phyloP scores from a whole-genome alignment of 2,888 invertebrate genomes.

The Drosophila barbarae region DNA sequence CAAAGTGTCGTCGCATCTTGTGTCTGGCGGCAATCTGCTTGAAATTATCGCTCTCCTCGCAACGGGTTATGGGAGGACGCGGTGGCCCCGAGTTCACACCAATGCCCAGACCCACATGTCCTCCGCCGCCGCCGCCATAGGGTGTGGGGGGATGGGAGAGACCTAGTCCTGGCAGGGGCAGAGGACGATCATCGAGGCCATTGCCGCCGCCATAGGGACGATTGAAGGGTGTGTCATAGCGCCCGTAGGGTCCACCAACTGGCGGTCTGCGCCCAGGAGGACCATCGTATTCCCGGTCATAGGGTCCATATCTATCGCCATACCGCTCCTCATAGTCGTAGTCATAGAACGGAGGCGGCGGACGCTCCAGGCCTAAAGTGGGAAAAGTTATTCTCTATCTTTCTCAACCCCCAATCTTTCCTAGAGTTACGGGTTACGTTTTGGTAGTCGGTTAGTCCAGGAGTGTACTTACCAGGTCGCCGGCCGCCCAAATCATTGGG shows the following conservation, averaged over 20 bases:
- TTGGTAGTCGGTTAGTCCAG: constrained; percentile 71
- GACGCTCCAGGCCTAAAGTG: constrained; percentile 75
- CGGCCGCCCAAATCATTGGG: constrained; percentile 80
- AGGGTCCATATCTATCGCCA: constrained; percentile 70
- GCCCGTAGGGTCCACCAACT: constrained; percentile 68
- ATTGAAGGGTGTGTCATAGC: constrained; percentile 77
- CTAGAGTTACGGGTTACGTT: constrained; percentile 38
- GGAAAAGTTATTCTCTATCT: constrained; percentile 5
- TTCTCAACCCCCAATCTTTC: background rate
- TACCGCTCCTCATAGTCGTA: constrained; percentile 79
- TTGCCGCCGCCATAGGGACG: constrained; percentile 69
- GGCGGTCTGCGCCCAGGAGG: constrained; percentile 70
- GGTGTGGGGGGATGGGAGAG: constrained; percentile 63
- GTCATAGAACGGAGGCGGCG: constrained; percentile 77
- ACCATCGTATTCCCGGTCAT: constrained; percentile 78
- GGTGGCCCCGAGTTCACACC: constrained; percentile 79
- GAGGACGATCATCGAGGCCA: constrained; percentile 68
- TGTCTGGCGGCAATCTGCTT: constrained; percentile 89
- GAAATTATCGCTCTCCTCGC: constrained; percentile 90
- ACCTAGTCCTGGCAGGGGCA: constrained; percentile 67
- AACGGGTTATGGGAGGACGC: constrained; percentile 82
- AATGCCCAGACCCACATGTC: constrained; percentile 58
- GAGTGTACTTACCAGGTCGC: constrained; percentile 70
- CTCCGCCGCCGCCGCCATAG: constrained; percentile 46
- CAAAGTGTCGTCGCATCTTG: constrained; percentile 88